These are phyloP conservation scores for Cardiocondyla obscurior DNA, from an alignment of 1,140 invertebrate genomes.

Conservation along the genomic window DNA sequence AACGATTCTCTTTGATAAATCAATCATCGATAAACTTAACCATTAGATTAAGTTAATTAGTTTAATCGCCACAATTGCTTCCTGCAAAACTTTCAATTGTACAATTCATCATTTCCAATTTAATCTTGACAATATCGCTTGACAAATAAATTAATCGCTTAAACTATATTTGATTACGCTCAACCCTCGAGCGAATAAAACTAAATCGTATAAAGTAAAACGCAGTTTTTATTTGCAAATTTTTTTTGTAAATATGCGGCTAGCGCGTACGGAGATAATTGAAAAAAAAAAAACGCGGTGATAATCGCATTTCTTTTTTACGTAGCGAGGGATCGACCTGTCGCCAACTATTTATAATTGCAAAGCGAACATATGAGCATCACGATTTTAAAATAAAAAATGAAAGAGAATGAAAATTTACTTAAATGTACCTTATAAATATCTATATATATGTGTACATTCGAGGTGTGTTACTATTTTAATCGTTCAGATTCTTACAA, in stretches of 20 bases:
- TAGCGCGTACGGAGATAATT: background rate
- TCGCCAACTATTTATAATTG: background rate
- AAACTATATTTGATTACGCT: background rate
- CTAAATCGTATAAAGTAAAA: background rate
- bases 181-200: background rate
- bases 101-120: background rate
- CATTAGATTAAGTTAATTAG: background rate
- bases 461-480: background rate
- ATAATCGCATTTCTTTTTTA: background rate
- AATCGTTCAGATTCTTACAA: background rate
- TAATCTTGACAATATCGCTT: background rate
- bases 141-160: background rate
- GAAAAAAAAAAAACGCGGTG: constrained; percentile 7
- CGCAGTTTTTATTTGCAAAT: constrained; percentile 33
- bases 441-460: background rate
- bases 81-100: background rate
- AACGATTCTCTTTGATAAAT: too few relatives aligned
- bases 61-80: background rate
- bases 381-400: background rate
- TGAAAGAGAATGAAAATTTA: background rate
- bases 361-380: background rate
- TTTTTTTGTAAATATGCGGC: constrained; percentile 16
- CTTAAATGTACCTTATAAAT: constrained; percentile 19
- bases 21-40: too few relatives aligned
- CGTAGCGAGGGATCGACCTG: background rate